phyloP scores from a whole-genome alignment of 2,797 vertebrate genomes.

The Enteromius afrohamiltoni region DNA sequence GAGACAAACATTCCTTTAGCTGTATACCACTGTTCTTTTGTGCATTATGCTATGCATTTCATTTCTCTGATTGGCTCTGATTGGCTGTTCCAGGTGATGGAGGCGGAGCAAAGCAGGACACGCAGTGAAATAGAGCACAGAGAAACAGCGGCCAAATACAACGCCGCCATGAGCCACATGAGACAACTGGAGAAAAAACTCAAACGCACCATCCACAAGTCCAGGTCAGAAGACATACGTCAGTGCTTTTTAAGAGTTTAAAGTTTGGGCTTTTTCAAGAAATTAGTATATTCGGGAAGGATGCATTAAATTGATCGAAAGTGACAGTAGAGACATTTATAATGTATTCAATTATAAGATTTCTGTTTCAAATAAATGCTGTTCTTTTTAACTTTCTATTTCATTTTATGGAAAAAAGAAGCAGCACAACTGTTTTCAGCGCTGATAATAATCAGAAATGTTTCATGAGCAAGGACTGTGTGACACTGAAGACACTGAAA shows the following conservation, averaged over 20 bases:
- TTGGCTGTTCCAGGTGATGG: conserved; percentile 87
- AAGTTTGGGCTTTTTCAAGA: neutral
- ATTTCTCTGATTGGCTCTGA: neutral
- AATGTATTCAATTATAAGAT: neutral
- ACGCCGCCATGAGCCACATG: conserved; percentile 90
- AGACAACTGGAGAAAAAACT: conserved; percentile 96
- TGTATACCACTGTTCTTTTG: neutral
- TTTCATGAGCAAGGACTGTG: neutral
- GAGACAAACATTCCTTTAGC: neutral
- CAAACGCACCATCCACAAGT: conserved; percentile 95
- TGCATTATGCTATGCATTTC: neutral
- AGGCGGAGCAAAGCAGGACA: conserved; percentile 91
- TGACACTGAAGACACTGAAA: no score
- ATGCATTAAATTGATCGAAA: neutral
- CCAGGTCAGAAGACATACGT: conserved; percentile 79
- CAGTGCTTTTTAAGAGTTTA: neutral
- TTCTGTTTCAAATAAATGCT: no score
- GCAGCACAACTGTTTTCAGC: neutral
- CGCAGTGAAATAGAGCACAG: conserved; percentile 90
- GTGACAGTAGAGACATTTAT: neutral
- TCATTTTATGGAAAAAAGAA: no score
- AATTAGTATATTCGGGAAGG: neutral
- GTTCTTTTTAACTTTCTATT: no score
- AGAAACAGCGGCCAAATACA: conserved; percentile 92
- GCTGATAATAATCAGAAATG: neutral